Percentiles rank a stretch among this genome's conserved stretches.
These are phyloP conservation scores for Cryptocephalus moraei DNA, from an alignment of 2,888 invertebrate genomes.

Conservation along the genomic window DNA sequence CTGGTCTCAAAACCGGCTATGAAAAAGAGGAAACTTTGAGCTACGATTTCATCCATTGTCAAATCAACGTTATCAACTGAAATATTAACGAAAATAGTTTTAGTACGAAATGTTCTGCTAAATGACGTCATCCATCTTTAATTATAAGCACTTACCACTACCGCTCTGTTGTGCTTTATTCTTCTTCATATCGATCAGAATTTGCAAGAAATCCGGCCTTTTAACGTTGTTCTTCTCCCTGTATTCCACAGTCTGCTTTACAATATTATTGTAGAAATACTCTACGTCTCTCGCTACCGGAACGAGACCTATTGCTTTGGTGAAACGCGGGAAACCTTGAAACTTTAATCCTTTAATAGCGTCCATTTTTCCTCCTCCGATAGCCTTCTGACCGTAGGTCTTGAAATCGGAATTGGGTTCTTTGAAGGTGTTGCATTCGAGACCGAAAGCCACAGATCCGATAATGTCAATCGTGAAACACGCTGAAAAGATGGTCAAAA, in stretches of 20 bases:
- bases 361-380: slow-evolving; percentile 1
- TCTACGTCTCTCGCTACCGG: slow-evolving; percentile 10
- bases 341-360: slow-evolving; percentile 3
- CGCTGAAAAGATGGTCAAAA: slow-evolving; percentile 4
- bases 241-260: slow-evolving; percentile 36
- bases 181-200: slow-evolving; percentile 30
- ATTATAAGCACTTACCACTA: too few relatives aligned
- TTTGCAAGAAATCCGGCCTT: slow-evolving; percentile 44
- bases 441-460: slow-evolving; percentile 45
- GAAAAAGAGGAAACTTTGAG: slow-evolving; percentile 19
- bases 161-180: neutral
- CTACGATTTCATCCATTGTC: slow-evolving; percentile 12
- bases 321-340: slow-evolving; percentile 9
- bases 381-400: slow-evolving; percentile 10
- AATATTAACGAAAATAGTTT: neutral
- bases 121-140: too few relatives aligned
- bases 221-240: slow-evolving; percentile 36
- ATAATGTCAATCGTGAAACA: slow-evolving; percentile 13
- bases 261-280: slow-evolving; percentile 38
- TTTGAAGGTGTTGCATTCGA: slow-evolving; percentile 45
- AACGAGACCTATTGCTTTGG: slow-evolving; percentile 14
- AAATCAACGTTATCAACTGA: slow-evolving; percentile 7
- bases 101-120: too few relatives aligned
- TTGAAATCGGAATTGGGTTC: slow-evolving; percentile 40
- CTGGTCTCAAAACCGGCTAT: slow-evolving; percentile 20